phyloP scores from a whole-genome alignment of 2,797 vertebrate species.

The Poecilia velifera region DNA sequence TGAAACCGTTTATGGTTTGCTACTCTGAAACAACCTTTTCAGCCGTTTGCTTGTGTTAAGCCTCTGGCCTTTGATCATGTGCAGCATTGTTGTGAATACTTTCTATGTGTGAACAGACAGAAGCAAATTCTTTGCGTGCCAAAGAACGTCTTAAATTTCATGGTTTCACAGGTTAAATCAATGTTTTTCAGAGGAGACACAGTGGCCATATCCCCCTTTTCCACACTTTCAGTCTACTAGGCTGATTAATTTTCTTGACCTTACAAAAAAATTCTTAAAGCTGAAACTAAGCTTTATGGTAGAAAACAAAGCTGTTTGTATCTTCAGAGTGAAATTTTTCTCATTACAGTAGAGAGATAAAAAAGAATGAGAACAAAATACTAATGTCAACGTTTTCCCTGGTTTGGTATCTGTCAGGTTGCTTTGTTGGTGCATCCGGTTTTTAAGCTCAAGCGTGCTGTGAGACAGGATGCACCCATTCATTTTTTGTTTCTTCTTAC shows the following conservation, averaged over 20 bases:
- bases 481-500: background rate
- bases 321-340: background rate
- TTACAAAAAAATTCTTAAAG: background rate
- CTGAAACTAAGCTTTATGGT: background rate
- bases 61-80: conserved; percentile 49
- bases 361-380: background rate
- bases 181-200: background rate
- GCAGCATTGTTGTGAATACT: conserved; percentile 25
- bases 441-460: background rate
- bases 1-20: background rate
- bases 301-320: background rate
- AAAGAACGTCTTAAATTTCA: conserved; percentile 13
- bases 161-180: conserved; percentile 16
- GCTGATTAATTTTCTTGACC: background rate
- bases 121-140: conserved; percentile 10
- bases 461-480: background rate
- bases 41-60: conserved; percentile 5
- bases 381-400: background rate
- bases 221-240: background rate
- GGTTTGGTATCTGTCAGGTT: background rate
- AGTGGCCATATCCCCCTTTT: background rate
- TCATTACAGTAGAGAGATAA: background rate
- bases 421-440: background rate
- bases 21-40: conserved; percentile 2
- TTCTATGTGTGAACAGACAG: conserved; percentile 27